Conservation (phyloP, 1,140 invertebrate genomes). For the Bombus cullumanus region DNA sequence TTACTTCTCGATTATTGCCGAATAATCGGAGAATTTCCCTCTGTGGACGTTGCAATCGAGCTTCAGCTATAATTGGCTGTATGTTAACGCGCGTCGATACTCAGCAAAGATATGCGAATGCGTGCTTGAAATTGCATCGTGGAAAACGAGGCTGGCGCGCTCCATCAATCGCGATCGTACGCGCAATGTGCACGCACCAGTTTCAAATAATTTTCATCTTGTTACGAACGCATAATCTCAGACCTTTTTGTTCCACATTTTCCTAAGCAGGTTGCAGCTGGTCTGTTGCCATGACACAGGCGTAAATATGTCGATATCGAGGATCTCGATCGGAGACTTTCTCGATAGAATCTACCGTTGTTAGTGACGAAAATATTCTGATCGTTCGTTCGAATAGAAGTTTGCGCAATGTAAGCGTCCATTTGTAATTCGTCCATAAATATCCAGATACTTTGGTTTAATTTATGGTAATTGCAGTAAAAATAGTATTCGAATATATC, state of each 20-base stretch:
- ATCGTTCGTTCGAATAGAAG: too few species aligned
- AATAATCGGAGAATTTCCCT: slow-evolving; percentile 18
- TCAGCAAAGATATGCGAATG: slow-evolving; percentile 23
- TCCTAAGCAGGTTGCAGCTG: neutral
- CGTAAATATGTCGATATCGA: too few species aligned
- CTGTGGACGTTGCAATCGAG: neutral
- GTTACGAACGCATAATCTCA: neutral
- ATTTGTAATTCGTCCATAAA: too few species aligned
- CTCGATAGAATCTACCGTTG: too few species aligned
- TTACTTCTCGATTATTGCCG: neutral
- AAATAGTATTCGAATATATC: too few species aligned
- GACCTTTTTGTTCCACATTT: neutral
- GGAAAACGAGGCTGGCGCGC: neutral
- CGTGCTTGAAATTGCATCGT: slow-evolving; percentile 25
- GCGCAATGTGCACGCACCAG: neutral
- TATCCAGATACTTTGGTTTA: too few species aligned
- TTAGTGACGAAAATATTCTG: too few species aligned
- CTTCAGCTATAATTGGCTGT: slow-evolving; percentile 6
- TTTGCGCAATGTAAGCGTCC: too few species aligned
- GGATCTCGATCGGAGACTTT: too few species aligned
- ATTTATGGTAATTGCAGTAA: too few species aligned
- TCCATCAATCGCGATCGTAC: neutral
- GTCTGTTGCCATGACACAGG: too few species aligned
- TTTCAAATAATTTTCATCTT: slow-evolving; percentile 13
- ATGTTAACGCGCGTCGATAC: slow-evolving; percentile 7